Evolutionary conservation across 2,888 invertebrate genomes (phyloP).

Genomic region (Epirrhoe alternata): DNA sequence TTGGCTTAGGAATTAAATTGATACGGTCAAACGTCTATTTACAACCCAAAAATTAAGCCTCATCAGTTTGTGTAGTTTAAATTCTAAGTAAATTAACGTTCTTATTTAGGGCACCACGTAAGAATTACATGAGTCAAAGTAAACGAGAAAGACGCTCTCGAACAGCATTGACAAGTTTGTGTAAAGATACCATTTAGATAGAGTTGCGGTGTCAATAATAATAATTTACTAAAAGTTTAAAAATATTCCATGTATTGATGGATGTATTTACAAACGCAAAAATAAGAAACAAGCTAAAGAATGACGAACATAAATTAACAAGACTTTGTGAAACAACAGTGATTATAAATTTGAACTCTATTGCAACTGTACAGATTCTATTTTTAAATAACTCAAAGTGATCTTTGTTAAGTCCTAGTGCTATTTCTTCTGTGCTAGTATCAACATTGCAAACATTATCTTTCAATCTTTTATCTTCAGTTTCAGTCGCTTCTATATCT

Average conservation of each 20-base stretch:
- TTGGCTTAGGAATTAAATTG: too few species aligned
- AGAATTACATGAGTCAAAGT: too few species aligned
- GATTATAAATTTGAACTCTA: constrained; percentile 16
- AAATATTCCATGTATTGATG: constrained; percentile 12
- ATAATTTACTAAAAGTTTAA: constrained; percentile 5
- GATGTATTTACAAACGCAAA: constrained; percentile 1
- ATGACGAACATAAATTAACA: constrained; percentile 21
- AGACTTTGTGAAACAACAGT: background rate
- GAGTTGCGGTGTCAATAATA: too few species aligned
- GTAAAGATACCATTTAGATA: too few species aligned
- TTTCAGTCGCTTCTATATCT: constrained; percentile 6
- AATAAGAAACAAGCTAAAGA: constrained; percentile 11
- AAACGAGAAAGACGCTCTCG: too few species aligned
- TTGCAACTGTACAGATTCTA: constrained; percentile 1
- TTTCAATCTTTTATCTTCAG: constrained; percentile 11
- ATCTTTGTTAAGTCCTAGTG: constrained; percentile 15
- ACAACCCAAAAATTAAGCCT: too few species aligned
- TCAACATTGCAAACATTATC: constrained; percentile 33
- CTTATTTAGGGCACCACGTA: too few species aligned
- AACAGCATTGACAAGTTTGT: too few species aligned
- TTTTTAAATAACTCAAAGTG: background rate
- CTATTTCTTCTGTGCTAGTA: constrained; percentile 16
- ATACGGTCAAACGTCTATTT: too few species aligned
- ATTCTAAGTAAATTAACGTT: too few species aligned
- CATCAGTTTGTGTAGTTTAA: too few species aligned